Evolutionary conservation across 2,797 vertebrate species (phyloP).

Genomic region (Merluccius polli): DNA sequence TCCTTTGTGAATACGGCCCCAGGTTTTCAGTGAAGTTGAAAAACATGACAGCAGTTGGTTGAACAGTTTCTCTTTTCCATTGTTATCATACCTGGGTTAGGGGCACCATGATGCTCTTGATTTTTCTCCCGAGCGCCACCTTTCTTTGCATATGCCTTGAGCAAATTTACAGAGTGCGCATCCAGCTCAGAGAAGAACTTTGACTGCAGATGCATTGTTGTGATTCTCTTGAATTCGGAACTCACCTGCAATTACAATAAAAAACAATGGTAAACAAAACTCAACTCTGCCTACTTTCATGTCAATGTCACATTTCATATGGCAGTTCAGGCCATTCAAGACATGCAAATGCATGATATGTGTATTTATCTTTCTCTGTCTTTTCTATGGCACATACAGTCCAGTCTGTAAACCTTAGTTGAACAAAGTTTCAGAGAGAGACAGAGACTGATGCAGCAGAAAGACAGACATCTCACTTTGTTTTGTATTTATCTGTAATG

Average conservation of each 20-base stretch:
- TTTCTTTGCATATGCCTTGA: background rate
- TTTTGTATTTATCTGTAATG: no score
- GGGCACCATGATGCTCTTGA: constrained; percentile 8
- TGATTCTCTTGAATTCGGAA: background rate
- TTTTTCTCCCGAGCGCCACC: background rate
- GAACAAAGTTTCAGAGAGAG: no score
- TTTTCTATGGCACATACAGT: no score
- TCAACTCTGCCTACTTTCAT: no score
- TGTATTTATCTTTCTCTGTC: no score
- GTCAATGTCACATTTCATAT: no score
- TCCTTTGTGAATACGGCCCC: no score
- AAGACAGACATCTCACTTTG: no score
- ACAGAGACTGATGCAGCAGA: no score
- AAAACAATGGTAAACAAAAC: background rate
- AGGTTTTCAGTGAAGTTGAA: background rate
- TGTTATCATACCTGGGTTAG: constrained; percentile 14
- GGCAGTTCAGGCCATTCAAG: no score
- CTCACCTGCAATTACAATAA: background rate
- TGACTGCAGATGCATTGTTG: background rate
- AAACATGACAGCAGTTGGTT: background rate
- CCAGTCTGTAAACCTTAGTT: no score
- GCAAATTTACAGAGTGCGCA: background rate
- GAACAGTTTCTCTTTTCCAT: background rate
- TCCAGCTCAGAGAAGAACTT: constrained; percentile 14
- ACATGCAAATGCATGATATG: no score